Evolutionary conservation across 2,888 invertebrate species (phyloP).

Genomic region (Steinernema carpocapsae): DNA sequence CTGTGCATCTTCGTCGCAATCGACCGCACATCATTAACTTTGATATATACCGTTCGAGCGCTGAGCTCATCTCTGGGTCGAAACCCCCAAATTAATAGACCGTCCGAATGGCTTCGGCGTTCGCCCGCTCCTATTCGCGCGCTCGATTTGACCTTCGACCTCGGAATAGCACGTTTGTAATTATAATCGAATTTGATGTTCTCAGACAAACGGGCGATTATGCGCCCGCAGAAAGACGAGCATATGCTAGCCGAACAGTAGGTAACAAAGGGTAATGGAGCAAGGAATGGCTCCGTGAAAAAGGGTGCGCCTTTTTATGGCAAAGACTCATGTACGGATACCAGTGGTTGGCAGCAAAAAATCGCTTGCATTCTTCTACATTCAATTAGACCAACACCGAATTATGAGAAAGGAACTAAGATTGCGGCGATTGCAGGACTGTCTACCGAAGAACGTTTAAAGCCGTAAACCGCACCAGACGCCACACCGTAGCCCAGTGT

Average conservation of each 20-base stretch:
- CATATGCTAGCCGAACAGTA: constrained; percentile 21
- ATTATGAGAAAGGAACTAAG: not conserved
- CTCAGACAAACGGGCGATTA: constrained; percentile 26
- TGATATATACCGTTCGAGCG: constrained; percentile 32
- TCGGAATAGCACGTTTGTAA: constrained; percentile 28
- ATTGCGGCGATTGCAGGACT: constrained; percentile 69
- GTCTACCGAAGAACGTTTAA: constrained; percentile 72
- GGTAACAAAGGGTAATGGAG: constrained; percentile 30
- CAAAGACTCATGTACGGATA: not conserved
- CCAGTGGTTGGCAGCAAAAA: not conserved
- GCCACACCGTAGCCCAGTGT: constrained; percentile 71
- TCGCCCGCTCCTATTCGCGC: constrained; percentile 9
- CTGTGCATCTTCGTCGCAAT: constrained; percentile 26
- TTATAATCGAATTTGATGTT: constrained; percentile 35
- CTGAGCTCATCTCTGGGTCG: constrained; percentile 30
- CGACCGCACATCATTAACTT: constrained; percentile 32
- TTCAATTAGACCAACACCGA: not conserved
- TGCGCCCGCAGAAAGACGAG: constrained; percentile 11
- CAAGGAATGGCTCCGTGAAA: not conserved
- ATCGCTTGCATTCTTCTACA: not conserved
- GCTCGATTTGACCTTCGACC: constrained; percentile 31
- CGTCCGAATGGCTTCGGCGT: constrained; percentile 19
- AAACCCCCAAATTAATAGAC: constrained; percentile 30
- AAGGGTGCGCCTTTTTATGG: not conserved
- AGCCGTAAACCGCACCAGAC: constrained; percentile 70